Evolutionary conservation across 2,113 vertebrate genomes (phyloP), one percentile per base, ranked within the genome.

Genomic region (Coptodon bakossiorum): DNA sequence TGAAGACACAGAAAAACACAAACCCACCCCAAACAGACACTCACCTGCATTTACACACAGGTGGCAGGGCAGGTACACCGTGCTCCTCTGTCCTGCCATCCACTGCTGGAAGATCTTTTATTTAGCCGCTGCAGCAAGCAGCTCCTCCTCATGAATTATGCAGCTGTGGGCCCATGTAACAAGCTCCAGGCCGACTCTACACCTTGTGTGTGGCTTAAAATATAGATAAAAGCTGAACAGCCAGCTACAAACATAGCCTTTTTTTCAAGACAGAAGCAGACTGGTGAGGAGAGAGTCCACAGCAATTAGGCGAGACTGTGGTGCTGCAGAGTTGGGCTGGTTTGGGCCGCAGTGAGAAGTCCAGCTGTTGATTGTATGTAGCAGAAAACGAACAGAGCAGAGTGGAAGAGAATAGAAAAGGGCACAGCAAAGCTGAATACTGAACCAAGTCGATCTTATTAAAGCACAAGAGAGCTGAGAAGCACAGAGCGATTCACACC

Each of bases 151-250:
- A 97, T 98, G 95, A 96, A 98, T 98, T 96, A 98, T 98, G 97
- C 96, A 98, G 94, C 86, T 56, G 91, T 91, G 95, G 97, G 95
- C 94, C 96, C 97, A 97, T 97, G 97, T 97, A 98, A 98, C 97
- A 97, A 97, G 98, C 97, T 97, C 95, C 96, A 95, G 98, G 97
- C 97, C 96, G 95, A 96, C 97, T 97, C 97, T 97, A 97, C 97
- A 98, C 97, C 97, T 98, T 97, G 97, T 98, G 97, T 98, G 97
- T 97, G 97, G 97, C 97, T 98, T 98, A 97, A 98, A 98, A 98
- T 98, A 98, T 98, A 98, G 98, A 98, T 98, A 98, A 98, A 98
- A 98, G 98, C 97, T 96, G 96, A 97, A 97, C 97, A 97, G 97
- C 90, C 91, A 95, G 97, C 96, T 98, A 98, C 97, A 98, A 98